Conservation (phyloP, 2,797 vertebrate genomes). For the Gephyroberyx darwinii region DNA sequence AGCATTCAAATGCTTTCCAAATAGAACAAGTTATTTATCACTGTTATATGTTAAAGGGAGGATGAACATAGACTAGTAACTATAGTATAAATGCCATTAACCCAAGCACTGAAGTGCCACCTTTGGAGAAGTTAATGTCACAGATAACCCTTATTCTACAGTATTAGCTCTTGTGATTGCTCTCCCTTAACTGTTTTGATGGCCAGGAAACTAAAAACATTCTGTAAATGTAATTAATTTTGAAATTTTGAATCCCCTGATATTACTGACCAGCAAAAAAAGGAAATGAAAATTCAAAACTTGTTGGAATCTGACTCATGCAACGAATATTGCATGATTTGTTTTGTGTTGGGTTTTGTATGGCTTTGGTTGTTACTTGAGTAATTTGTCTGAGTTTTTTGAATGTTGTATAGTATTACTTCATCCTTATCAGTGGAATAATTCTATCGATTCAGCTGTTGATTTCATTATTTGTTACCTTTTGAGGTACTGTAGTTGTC, state of each 20-base stretch:
- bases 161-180: background rate
- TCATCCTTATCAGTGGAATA: constrained; percentile 34
- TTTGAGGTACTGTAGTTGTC: constrained; percentile 51
- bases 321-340: constrained; percentile 57
- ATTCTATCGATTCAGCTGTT: constrained; percentile 33
- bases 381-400: constrained; percentile 31
- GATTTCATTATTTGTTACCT: constrained; percentile 46
- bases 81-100: constrained; percentile 11
- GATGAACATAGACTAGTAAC: background rate
- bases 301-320: constrained; percentile 3
- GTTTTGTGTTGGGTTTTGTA: constrained; percentile 42
- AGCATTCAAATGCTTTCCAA: constrained; percentile 46
- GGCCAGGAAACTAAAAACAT: constrained; percentile 9
- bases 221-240: background rate
- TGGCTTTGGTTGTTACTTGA: constrained; percentile 37
- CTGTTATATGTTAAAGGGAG: constrained; percentile 4
- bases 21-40: constrained; percentile 28
- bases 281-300: background rate
- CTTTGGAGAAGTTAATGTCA: constrained; percentile 8
- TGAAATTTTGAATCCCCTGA: constrained; percentile 11
- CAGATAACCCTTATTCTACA: background rate
- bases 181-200: constrained; percentile 26
- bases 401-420: constrained; percentile 32
- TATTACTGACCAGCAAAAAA: constrained; percentile 17
- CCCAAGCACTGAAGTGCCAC: constrained; percentile 18